Base-by-base conservation (phyloP, 2,797 vertebrate species). In the Lerista edwardsae region DNA sequence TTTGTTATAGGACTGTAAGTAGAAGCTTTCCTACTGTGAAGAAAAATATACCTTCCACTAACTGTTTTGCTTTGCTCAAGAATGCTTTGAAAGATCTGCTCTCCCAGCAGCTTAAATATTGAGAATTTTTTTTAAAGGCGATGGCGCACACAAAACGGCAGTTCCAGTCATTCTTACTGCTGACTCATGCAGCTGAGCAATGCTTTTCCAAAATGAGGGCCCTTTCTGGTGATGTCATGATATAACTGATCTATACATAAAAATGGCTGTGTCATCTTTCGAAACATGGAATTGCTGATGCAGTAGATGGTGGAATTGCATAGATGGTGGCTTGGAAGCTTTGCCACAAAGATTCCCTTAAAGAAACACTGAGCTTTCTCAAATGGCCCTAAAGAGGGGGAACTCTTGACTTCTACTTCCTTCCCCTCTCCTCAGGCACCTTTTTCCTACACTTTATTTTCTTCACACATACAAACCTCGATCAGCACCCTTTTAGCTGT, bases 1-100 rank as follows among this genome's bases (percentile, higher is more conserved):
- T 75, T 23, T 85, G 71, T 59, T 4, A 36, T 31, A 57, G 39
- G 31, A 23, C 9, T 36, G 39, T 11, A 84, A 85, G 21, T 47
- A 85, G 61, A 80, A 75, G 31, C 29, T 80, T 44, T 59, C 77
- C 34, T 75, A 44, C 47, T 67, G 77, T 85, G 84, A 41, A 44
- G 71, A 75, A 85, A 84, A 85, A 85, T 80, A 85, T 27, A 31
- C 34, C 21, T 68, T 57, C 71, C 14, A 44, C 23, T 79, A 39
- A 74, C 69, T 51, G 68, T 80, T 73, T 85, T 65, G 41, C 69
- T 85, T 74, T 74, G 29, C 36, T 80, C 59, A 80, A 31, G 41
- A 74, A 57, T 23, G 73, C 27, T 73, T 79, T 74, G 80, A 44
- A 74, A 74, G 44, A 31, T 68, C 61, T 67, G 51, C 7, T 34